A percentile compares a stretch with the other conserved stretches of the same genome.
Evolutionary conservation across 92 coral and sea anemone species (phyloP).

Genomic region (Diadumene lineata): DNA sequence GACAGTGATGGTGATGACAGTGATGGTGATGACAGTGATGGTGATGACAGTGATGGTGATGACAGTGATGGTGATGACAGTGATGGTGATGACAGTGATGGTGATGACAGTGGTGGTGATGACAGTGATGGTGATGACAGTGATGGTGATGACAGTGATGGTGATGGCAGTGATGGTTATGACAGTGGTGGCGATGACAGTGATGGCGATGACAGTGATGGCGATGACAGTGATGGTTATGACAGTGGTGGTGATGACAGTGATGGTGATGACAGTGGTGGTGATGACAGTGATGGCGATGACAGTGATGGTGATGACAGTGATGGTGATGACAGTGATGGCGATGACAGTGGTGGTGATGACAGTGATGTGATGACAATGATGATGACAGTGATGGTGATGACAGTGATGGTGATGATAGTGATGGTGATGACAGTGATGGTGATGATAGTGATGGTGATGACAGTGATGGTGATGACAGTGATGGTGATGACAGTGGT

Average conservation of each 20-base stretch:
- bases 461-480: neutral
- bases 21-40: neutral
- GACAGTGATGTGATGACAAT: neutral
- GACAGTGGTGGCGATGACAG: neutral
- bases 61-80: neutral
- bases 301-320: neutral
- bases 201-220: neutral
- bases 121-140: neutral
- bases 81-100: neutral
- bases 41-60: neutral
- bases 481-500: neutral
- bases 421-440: neutral
- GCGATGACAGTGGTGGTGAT: neutral
- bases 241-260: neutral
- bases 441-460: neutral
- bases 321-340: neutral
- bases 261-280: neutral
- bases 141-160: neutral
- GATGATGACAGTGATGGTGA: neutral
- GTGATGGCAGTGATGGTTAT: neutral
- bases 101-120: neutral
- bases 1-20: neutral
- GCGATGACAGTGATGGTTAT: neutral
- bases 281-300: neutral
- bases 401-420: neutral